Evolutionary conservation across 2,113 vertebrate genomes (phyloP), one percentile per base, ranked within the genome.

Genomic region (Catharus minimus): DNA sequence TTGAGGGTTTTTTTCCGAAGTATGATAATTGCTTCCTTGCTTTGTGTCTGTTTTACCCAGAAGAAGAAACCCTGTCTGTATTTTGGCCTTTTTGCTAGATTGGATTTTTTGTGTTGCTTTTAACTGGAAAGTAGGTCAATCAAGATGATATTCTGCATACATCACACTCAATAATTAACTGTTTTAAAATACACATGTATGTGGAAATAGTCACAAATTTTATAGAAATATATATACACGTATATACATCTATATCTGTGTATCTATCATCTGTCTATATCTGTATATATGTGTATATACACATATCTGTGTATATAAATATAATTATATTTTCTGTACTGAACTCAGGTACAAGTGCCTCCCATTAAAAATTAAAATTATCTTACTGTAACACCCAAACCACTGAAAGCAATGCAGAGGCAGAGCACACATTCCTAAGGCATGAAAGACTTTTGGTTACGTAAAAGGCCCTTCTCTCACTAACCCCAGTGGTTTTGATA

Each of bases 1-100:
- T 69, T 86, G 27, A 39, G 13, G 20, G 0, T 50, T 27, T 38
- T 38, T 76, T 73, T 33, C 20, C 64, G 30, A 60, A 93, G 81
- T 66, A 43, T 15, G 4, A 61, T 83, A 82, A 78, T 94, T 76
- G n/a, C 47, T 92, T 93, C 72, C 88, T 87, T 93, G 19, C 27
- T 85, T 90, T 90, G 23, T 66, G 18, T 84, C 66, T 81, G 23
- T 73, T 89, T 68, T 56, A 75, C 69, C 46, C 74, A 87, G 49
- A 90, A 93, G 46, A 49, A 76, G 49, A 61, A 95, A 66, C 6
- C 10, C 11, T 73, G 36, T 87, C 61, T 60, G 32, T 57, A 85
- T 79, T 58, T 44, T 72, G 30, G 30, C 26, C 32, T 79, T 88
- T 82, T 83, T 82, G 26, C 44, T 78, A 49, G 28, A 57, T 4